Conservation (phyloP, 2,113 vertebrate species). For the Chionomys nivalis region DNA sequence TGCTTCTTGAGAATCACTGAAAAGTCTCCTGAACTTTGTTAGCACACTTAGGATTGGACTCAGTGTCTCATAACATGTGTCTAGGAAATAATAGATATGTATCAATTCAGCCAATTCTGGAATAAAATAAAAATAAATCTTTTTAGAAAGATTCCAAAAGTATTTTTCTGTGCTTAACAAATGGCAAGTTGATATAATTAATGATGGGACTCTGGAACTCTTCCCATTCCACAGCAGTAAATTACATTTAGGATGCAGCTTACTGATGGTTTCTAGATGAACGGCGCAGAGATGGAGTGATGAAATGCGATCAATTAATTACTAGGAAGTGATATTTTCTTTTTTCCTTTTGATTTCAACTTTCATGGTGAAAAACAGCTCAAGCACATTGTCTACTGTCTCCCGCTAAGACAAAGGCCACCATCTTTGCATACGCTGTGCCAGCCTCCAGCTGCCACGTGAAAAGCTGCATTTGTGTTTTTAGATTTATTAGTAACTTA, state of each 20-base stretch:
- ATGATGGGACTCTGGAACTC: conserved; percentile 17
- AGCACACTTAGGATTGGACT: not conserved
- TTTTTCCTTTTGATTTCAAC: not conserved
- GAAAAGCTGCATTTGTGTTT: not conserved
- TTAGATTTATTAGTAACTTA: not conserved
- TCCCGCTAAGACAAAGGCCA: not conserved
- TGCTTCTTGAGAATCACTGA: not conserved
- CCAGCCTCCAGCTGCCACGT: not conserved
- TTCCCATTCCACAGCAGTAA: not conserved
- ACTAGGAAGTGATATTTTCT: not conserved
- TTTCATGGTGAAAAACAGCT: conserved; percentile 8
- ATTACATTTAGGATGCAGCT: not conserved
- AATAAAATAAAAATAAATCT: not conserved
- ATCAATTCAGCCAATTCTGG: conserved; percentile 4
- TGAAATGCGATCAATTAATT: not conserved
- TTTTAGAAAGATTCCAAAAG: not conserved
- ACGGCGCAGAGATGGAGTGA: not conserved
- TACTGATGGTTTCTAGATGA: not conserved
- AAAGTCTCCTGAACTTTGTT: not conserved
- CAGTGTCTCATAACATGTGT: not conserved
- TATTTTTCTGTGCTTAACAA: conserved; percentile 24
- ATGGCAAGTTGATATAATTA: not conserved
- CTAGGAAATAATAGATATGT: not conserved
- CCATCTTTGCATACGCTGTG: not conserved
- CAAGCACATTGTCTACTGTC: not conserved